Percentiles rank a stretch among this genome's conserved stretches.
These are phyloP conservation scores for Lordiphosa collinella DNA, from an alignment of 1,140 invertebrate genomes.

Conservation along the genomic window DNA sequence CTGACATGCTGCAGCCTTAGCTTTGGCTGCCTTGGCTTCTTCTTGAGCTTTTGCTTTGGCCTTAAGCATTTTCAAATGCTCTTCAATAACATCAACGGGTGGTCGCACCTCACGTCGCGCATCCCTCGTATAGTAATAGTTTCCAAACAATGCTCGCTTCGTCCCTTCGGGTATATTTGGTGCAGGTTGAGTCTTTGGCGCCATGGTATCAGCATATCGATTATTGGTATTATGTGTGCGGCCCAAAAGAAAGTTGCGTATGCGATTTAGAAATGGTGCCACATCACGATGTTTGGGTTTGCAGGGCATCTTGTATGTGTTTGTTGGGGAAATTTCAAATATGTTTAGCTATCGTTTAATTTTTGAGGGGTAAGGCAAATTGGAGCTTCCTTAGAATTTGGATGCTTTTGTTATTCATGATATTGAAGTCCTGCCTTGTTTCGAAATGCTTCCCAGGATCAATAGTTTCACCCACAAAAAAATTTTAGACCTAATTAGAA, in stretches of 20 bases:
- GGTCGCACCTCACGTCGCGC: constrained; percentile 23
- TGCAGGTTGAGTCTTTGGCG: constrained; percentile 13
- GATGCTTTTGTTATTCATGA: too few species aligned
- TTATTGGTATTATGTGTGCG: constrained; percentile 30
- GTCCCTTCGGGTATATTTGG: constrained; percentile 12
- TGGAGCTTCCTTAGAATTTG: too few species aligned
- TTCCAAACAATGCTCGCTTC: background rate
- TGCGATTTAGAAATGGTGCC: constrained; percentile 32
- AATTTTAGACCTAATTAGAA: too few species aligned
- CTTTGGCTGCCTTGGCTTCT: constrained; percentile 1
- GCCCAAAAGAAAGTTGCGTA: constrained; percentile 56
- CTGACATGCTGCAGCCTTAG: background rate
- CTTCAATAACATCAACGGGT: constrained; percentile 30
- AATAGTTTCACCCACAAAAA: too few species aligned
- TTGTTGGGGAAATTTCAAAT: background rate
- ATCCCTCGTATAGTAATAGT: constrained; percentile 41
- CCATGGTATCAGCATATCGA: constrained; percentile 29
- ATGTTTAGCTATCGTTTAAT: background rate
- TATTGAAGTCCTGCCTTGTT: too few species aligned
- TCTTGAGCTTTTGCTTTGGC: constrained; percentile 11
- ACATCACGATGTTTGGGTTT: constrained; percentile 47
- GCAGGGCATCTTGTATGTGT: constrained; percentile 19
- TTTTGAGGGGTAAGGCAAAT: background rate
- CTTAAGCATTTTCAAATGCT: constrained; percentile 4
- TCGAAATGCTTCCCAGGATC: too few species aligned